Evolutionary conservation across 2,888 invertebrate species (phyloP).

Genomic region (Ecliptopera silaceata): DNA sequence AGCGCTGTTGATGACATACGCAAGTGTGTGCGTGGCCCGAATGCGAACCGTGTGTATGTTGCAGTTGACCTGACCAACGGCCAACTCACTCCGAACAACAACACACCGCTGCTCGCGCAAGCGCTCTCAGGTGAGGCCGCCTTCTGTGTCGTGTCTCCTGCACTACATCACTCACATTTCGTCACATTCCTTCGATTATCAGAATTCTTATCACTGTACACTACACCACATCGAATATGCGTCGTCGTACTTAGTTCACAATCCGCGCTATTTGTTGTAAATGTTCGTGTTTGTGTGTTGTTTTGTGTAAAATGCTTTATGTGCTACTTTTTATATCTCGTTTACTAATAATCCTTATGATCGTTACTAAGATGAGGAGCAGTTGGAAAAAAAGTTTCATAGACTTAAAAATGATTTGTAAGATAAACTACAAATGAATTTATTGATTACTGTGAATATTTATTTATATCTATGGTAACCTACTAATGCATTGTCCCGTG

Average conservation of each 20-base stretch:
- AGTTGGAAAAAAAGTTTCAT: conserved; percentile 14
- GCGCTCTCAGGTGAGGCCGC: conserved; percentile 93
- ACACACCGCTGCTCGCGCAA: conserved; percentile 97
- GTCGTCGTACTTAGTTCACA: conserved; percentile 21
- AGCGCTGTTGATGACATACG: conserved; percentile 60
- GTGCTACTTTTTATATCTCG: conserved; percentile 3
- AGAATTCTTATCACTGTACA: conserved; percentile 20
- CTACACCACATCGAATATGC: conserved; percentile 23
- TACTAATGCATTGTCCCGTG: conserved; percentile 17
- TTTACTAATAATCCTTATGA: conserved; percentile 1
- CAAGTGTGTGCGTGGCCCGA: conserved; percentile 71
- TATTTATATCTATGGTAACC: no score
- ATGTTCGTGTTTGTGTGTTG: conserved; percentile 18
- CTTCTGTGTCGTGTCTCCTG: conserved; percentile 44
- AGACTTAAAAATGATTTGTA: neutral
- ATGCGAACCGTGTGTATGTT: conserved; percentile 86
- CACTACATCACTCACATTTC: conserved; percentile 36
- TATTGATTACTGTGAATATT: no score
- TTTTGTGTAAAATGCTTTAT: conserved; percentile 21
- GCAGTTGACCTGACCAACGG: conserved; percentile 98
- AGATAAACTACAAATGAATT: no score
- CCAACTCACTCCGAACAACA: conserved; percentile 97
- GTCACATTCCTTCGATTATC: conserved; percentile 20
- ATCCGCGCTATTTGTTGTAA: conserved; percentile 15
- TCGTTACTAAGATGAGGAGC: conserved; percentile 28